These are phyloP conservation scores for Pangasianodon gigas DNA, from an alignment of 2,113 vertebrate genomes.

Conservation along the genomic window DNA sequence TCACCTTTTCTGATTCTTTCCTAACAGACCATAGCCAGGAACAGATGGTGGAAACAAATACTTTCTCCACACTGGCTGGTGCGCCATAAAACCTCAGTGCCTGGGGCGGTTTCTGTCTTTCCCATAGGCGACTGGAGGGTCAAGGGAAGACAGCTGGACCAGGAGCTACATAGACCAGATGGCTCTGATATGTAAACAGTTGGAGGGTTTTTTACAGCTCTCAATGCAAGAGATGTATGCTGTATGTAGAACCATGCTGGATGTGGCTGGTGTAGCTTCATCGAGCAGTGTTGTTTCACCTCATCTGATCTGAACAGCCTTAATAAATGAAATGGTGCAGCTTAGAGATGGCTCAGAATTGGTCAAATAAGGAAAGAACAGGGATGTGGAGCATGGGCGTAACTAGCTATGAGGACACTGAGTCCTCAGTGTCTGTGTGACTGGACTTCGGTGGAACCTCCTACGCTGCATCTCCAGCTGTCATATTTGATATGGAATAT, in stretches of 20 bases:
- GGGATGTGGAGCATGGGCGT: not conserved
- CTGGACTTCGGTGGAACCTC: not conserved
- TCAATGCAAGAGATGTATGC: not conserved
- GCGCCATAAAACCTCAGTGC: slow-evolving; percentile 39
- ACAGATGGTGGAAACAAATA: slow-evolving; percentile 56
- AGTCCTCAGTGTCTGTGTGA: not conserved
- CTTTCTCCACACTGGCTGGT: slow-evolving; percentile 27
- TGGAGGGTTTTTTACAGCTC: not conserved
- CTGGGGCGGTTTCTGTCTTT: slow-evolving; percentile 40
- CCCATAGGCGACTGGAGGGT: slow-evolving; percentile 50
- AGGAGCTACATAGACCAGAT: slow-evolving; percentile 53
- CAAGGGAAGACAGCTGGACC: slow-evolving; percentile 54
- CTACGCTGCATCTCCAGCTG: not conserved
- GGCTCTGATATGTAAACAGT: slow-evolving; percentile 56
- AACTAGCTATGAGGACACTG: not conserved
- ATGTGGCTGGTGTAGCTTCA: not conserved
- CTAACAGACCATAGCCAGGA: slow-evolving; percentile 36
- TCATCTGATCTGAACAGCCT: not conserved
- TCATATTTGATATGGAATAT: not conserved
- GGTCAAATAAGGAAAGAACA: not conserved
- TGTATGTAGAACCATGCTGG: not conserved
- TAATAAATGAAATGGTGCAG: not conserved
- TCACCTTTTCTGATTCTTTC: slow-evolving; percentile 40
- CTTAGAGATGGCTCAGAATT: not conserved
- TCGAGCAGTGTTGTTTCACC: not conserved